Percentiles rank a stretch among this genome's conserved stretches.
Conservation (phyloP, 2,797 vertebrate genomes). For the Arnoldichthys spilopterus region DNA sequence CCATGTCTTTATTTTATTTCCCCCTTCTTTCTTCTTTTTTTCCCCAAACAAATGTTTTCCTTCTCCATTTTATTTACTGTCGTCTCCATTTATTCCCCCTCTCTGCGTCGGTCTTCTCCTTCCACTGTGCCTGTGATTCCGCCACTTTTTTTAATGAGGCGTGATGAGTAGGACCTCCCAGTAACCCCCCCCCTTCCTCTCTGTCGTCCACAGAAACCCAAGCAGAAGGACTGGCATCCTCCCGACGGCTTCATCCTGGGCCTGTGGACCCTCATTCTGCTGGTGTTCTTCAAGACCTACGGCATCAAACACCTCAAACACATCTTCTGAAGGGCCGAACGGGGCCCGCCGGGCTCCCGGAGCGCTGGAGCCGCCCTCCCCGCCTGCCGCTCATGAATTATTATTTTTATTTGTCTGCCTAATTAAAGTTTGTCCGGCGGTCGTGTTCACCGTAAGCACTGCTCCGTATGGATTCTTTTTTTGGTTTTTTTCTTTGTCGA, state of each 20-base stretch:
- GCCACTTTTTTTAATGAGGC: constrained; percentile 53
- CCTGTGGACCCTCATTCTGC: constrained; percentile 94
- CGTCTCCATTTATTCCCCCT: too few relatives aligned
- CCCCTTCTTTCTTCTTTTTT: too few relatives aligned
- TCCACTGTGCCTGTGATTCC: neutral
- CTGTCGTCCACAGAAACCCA: constrained; percentile 86
- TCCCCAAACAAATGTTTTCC: too few relatives aligned
- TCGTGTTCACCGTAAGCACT: constrained; percentile 6
- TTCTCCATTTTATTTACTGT: too few relatives aligned
- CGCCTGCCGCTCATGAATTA: neutral
- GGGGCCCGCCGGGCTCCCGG: neutral
- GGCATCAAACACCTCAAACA: constrained; percentile 97
- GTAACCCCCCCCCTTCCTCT: neutral
- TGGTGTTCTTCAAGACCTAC: constrained; percentile 97
- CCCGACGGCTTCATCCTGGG: constrained; percentile 98
- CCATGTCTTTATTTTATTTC: too few relatives aligned
- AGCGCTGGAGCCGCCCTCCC: neutral
- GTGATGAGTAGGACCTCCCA: constrained; percentile 29
- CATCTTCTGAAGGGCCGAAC: constrained; percentile 82
- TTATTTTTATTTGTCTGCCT: constrained; percentile 26
- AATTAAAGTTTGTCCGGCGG: neutral
- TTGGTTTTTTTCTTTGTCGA: neutral
- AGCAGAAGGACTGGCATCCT: constrained; percentile 96
- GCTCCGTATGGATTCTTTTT: neutral
- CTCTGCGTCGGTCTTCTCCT: neutral